Conservation (phyloP, 2,888 invertebrate genomes). For the Callimorpha dominula region DNA sequence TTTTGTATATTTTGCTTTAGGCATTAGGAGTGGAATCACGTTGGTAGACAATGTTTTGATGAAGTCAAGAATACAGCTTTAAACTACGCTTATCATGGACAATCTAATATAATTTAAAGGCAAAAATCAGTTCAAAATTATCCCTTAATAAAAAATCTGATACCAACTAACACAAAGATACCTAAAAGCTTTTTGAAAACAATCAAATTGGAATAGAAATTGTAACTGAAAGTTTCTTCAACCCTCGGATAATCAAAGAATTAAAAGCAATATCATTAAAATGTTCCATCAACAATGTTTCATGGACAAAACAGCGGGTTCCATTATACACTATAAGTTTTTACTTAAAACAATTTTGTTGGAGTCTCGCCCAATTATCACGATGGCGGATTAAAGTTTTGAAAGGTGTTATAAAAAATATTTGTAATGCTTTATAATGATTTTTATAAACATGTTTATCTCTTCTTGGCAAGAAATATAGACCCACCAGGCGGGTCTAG, state of each 20-base stretch:
- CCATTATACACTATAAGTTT: conserved; percentile 44
- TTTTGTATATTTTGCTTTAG: no score
- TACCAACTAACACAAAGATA: not conserved
- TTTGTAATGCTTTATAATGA: no score
- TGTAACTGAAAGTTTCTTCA: not conserved
- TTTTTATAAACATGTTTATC: no score
- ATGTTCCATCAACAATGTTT: conserved; percentile 36
- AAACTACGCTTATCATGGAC: no score
- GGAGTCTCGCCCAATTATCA: conserved; percentile 20
- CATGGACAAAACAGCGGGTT: conserved; percentile 28
- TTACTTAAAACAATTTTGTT: conserved; percentile 31
- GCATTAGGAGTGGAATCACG: no score
- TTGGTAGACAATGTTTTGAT: no score
- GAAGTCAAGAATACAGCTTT: no score
- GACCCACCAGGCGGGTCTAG: no score
- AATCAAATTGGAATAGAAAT: not conserved
- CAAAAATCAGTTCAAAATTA: not conserved
- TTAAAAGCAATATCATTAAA: conserved; percentile 27
- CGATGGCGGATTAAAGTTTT: conserved; percentile 11
- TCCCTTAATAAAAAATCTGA: not conserved
- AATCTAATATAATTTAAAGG: no score
- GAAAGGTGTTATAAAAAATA: no score
- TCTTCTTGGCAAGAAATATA: no score
- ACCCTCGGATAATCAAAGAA: conserved; percentile 6
- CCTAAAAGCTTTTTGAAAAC: not conserved